A percentile compares a stretch with the other conserved stretches of the same genome.
Conservation (phyloP, 2,797 vertebrate species). For the Lerista edwardsae region DNA sequence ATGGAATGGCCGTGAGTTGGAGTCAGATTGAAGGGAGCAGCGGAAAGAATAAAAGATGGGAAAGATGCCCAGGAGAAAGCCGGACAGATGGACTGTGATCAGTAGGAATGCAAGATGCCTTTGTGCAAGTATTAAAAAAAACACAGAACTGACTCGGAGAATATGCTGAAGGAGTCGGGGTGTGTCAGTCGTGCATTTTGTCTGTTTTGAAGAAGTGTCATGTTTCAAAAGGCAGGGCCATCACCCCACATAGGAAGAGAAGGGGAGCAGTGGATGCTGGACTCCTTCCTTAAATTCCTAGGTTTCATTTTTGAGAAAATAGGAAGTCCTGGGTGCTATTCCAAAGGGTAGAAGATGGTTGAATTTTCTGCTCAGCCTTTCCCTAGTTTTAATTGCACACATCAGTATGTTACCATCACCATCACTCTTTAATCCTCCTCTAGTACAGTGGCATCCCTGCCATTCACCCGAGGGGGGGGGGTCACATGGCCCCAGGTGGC, state of each 20-base stretch:
- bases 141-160: background rate
- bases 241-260: background rate
- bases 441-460: no score
- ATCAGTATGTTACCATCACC: no score
- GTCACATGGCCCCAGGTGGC: no score
- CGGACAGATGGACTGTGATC: constrained; percentile 14
- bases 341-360: background rate
- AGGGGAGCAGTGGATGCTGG: background rate
- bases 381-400: no score
- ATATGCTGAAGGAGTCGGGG: background rate
- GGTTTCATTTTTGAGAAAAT: no score
- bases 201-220: background rate
- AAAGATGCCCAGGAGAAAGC: background rate
- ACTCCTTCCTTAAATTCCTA: no score
- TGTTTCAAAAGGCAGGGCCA: constrained; percentile 18
- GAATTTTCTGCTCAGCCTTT: no score
- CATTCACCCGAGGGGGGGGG: no score
- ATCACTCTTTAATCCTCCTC: no score
- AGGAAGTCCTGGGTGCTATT: no score
- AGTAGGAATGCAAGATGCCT: background rate
- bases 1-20: background rate
- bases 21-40: background rate
- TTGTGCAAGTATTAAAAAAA: background rate
- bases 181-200: background rate
- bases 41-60: background rate